These are phyloP conservation scores for Cisticola juncidis DNA, from an alignment of 2,113 vertebrate genomes.

Conservation along the genomic window DNA sequence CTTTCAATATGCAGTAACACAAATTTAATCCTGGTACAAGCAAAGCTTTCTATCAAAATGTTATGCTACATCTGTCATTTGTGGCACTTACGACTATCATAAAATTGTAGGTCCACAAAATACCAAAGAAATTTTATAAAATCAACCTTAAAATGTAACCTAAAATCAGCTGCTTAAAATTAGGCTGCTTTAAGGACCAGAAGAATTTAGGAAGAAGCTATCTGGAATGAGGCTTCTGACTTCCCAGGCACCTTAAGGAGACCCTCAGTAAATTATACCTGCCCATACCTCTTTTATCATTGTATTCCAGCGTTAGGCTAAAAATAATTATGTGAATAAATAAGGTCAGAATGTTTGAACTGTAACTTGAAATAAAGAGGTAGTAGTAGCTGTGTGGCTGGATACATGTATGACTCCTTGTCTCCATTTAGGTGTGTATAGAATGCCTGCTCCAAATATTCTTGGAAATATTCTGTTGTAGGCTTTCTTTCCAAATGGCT, in stretches of 20 bases:
- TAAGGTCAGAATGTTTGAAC: not conserved
- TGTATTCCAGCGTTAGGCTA: not conserved
- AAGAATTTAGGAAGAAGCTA: not conserved
- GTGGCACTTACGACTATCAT: constrained; percentile 10
- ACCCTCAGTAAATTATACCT: not conserved
- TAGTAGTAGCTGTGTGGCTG: not conserved
- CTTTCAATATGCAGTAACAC: not conserved
- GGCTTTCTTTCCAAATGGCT: not conserved
- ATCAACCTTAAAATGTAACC: not conserved
- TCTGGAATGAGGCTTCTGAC: not conserved
- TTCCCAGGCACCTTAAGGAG: not conserved
- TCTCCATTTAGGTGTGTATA: not conserved
- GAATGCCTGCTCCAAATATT: not conserved
- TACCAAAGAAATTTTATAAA: constrained; percentile 37
- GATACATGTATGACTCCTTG: not conserved
- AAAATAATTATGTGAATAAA: not conserved
- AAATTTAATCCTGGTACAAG: not conserved
- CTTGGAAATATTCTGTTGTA: not conserved
- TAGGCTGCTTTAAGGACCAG: not conserved
- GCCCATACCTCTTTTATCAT: not conserved
- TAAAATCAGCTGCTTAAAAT: constrained; percentile 21
- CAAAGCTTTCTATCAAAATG: constrained; percentile 2
- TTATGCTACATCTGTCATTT: not conserved
- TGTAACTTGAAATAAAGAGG: not conserved
- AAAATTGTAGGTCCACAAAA: constrained; percentile 51